A percentile compares a stretch with the other conserved stretches of the same genome.
phyloP scores from a whole-genome alignment of 2,797 vertebrate genomes.

The Sebastes hopkinsi region DNA sequence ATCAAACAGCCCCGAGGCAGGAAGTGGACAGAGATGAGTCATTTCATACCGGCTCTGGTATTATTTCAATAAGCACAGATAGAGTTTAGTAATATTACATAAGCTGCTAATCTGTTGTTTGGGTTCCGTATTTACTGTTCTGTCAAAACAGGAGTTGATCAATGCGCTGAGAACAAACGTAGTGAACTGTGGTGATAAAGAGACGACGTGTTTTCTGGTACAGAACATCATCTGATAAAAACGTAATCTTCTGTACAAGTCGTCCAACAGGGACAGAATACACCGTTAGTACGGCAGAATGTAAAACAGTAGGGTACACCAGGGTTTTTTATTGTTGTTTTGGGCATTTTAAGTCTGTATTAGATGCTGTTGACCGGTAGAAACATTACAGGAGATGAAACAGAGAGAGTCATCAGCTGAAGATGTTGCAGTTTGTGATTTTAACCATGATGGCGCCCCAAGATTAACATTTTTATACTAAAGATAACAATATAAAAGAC shows the following conservation, averaged over 20 bases:
- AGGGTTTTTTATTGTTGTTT: too few relatives aligned
- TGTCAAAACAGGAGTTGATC: slow-evolving; percentile 4
- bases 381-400: neutral
- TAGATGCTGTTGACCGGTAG: neutral
- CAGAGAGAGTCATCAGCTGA: neutral
- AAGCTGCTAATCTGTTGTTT: neutral
- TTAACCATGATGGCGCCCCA: too few relatives aligned
- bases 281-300: too few relatives aligned
- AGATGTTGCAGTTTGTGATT: neutral
- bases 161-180: neutral
- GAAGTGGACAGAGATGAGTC: slow-evolving; percentile 8
- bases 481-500: too few relatives aligned
- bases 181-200: neutral
- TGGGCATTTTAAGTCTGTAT: too few relatives aligned
- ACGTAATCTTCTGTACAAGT: neutral
- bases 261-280: too few relatives aligned
- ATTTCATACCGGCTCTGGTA: neutral
- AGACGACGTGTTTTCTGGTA: neutral
- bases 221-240: neutral
- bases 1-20: slow-evolving; percentile 16
- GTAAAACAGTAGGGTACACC: too few relatives aligned
- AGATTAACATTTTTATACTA: neutral
- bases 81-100: neutral
- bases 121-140: slow-evolving; percentile 3
- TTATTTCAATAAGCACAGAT: slow-evolving; percentile 5